These are phyloP conservation scores for Mesochorus sp. DNA, from an alignment of 2,888 invertebrate genomes.

Conservation along the genomic window DNA sequence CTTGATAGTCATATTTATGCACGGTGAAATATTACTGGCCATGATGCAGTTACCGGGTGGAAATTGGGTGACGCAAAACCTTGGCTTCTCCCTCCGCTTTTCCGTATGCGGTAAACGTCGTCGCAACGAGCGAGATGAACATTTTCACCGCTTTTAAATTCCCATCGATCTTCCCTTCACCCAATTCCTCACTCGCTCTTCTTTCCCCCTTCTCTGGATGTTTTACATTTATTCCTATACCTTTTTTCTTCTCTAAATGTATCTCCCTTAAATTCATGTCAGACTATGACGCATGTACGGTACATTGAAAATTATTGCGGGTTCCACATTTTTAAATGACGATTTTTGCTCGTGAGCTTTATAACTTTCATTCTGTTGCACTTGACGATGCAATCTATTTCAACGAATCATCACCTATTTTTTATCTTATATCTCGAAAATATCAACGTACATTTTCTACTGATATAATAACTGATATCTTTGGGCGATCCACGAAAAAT, in stretches of 20 bases:
- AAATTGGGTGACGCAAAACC: neutral
- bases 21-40: constrained; percentile 40
- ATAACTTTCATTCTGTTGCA: no score
- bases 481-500: no score
- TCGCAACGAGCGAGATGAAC: constrained; percentile 12
- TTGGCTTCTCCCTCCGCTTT: neutral
- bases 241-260: no score
- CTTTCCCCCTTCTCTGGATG: no score
- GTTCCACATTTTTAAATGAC: no score
- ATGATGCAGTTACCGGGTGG: constrained; percentile 9
- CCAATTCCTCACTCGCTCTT: no score
- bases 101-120: constrained; percentile 6
- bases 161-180: constrained; percentile 28
- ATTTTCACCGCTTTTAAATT: constrained; percentile 34
- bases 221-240: constrained; percentile 1
- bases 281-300: constrained; percentile 63
- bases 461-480: no score
- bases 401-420: no score
- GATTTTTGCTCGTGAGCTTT: no score
- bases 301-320: constrained; percentile 23
- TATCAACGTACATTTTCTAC: no score
- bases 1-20: constrained; percentile 57
- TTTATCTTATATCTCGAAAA: no score
- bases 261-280: constrained; percentile 6
- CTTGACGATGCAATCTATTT: no score